Base-by-base conservation (phyloP, 2,888 invertebrate species). In the Chrysomela aeneicollis region DNA sequence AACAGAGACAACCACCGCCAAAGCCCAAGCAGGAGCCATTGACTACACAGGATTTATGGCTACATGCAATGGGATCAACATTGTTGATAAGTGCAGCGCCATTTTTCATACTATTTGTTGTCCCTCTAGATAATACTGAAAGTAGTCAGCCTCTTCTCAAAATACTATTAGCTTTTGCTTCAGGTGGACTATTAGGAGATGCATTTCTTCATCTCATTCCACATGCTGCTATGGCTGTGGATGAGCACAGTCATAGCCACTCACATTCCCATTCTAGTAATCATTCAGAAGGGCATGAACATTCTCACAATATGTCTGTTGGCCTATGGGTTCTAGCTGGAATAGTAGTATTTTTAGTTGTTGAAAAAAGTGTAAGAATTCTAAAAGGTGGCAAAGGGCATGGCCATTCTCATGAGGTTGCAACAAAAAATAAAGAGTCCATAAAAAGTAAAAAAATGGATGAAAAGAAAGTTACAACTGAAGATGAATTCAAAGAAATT, bases 141-240 rank as follows among this genome's bases (percentile, higher is more conserved):
- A 91, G 93, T 76, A 92, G 94, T 81, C 89, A 94, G 81, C 92
- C 95, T 0, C 84, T 95, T 42, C 84, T 98, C 6, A 98, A 98
- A 84, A 88, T 98, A 65, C 86, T 97, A 53, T 83, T 97, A 51
- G 94, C 95, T 15, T 97, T 97, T 83, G 97, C 97, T 0, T 95
- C 97, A 1, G 96, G 97, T 49, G 96, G 99, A 51, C 86, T 99
- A 12, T 86, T 99, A 0, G 99, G 99, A 6, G 99, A 99, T 85
- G 98, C 99, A 0, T 99, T 99, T 82, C 87, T 99, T 5, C 99
- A 99, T 84, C 85, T 99, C 69, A 99, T 99, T 78, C 99, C 99
- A 0, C 99, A 99, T 83, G 97, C 99, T 52, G 87, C 91, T 26
- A 86, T 86, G 71, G 88, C 89, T 0, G 86, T 87, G 63, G 78